Percentiles rank a stretch among this genome's conserved stretches.
phyloP scores from a whole-genome alignment of 2,888 invertebrate species.

The Neria commutata region DNA sequence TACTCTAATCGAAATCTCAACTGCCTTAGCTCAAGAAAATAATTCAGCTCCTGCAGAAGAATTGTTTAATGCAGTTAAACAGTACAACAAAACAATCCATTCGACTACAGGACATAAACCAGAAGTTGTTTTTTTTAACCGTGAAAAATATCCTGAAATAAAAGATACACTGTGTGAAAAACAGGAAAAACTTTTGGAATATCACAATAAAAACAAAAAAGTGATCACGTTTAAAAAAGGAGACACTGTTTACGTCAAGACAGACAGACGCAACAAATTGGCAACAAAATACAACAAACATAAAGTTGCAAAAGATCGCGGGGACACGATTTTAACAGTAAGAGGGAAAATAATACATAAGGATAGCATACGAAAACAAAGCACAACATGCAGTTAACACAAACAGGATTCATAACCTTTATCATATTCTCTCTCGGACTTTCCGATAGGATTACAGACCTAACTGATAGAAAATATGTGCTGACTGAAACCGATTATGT shows the following conservation, averaged over 20 bases:
- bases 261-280: background rate
- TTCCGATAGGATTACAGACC: conserved; percentile 8
- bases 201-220: background rate
- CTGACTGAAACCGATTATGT: conserved; percentile 5
- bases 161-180: background rate
- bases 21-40: background rate
- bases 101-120: background rate
- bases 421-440: background rate
- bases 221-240: conserved; percentile 3
- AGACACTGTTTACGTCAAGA: conserved; percentile 12
- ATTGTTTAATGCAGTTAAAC: conserved; percentile 3
- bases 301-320: background rate
- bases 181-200: background rate
- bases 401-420: background rate
- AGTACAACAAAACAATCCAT: conserved; percentile 2
- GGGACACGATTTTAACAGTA: conserved; percentile 9
- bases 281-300: background rate
- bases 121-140: background rate
- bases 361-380: conserved; percentile 10
- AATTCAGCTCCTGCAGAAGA: background rate
- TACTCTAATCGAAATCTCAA: conserved; percentile 1
- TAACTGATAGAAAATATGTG: conserved; percentile 17
- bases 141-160: background rate
- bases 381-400: conserved; percentile 1
- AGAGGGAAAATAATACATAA: background rate